These are phyloP conservation scores for Parochlus steinenii DNA, from an alignment of 2,888 invertebrate species.

Conservation along the genomic window DNA sequence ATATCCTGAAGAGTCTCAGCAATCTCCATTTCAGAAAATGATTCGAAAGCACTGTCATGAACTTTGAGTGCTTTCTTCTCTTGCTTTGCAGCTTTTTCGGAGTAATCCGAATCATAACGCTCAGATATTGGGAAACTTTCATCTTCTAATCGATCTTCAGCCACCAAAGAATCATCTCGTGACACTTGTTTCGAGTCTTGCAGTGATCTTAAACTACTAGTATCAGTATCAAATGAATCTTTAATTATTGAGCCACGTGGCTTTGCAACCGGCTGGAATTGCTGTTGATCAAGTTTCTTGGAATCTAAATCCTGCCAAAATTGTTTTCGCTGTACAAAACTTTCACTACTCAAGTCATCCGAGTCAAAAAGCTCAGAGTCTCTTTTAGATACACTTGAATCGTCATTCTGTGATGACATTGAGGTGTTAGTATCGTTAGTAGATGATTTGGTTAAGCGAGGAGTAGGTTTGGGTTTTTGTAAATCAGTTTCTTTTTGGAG, in stretches of 20 bases:
- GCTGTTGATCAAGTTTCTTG: conserved; percentile 7
- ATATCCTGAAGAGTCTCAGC: conserved; percentile 5
- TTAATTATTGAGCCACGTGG: conserved; percentile 6
- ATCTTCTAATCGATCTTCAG: conserved; percentile 12
- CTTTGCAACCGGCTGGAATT: conserved; percentile 2
- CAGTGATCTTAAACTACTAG: conserved; percentile 5
- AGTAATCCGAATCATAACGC: conserved; percentile 10
- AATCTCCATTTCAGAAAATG: too few relatives aligned
- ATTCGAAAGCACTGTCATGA: too few relatives aligned
- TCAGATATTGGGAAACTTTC: conserved; percentile 13
- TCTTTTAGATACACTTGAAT: conserved; percentile 1
- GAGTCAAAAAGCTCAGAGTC: conserved; percentile 4
- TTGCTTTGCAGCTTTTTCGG: conserved; percentile 3
- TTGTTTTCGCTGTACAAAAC: conserved; percentile 8
- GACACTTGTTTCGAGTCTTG: conserved; percentile 6
- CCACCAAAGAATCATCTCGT: conserved; percentile 5
- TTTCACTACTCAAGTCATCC: neutral
- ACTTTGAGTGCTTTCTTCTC: neutral
- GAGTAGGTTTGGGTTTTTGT: conserved; percentile 34
- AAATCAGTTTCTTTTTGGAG: conserved; percentile 21
- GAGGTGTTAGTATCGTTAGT: conserved; percentile 14
- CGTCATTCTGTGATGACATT: conserved; percentile 9
- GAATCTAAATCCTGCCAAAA: conserved; percentile 10
- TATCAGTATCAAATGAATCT: conserved; percentile 11
- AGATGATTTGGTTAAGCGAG: conserved; percentile 27